Evolutionary conservation across 1,140 invertebrate species (phyloP), one percentile per base, ranked within the genome.

Genomic region (Apolygus lucorum): DNA sequence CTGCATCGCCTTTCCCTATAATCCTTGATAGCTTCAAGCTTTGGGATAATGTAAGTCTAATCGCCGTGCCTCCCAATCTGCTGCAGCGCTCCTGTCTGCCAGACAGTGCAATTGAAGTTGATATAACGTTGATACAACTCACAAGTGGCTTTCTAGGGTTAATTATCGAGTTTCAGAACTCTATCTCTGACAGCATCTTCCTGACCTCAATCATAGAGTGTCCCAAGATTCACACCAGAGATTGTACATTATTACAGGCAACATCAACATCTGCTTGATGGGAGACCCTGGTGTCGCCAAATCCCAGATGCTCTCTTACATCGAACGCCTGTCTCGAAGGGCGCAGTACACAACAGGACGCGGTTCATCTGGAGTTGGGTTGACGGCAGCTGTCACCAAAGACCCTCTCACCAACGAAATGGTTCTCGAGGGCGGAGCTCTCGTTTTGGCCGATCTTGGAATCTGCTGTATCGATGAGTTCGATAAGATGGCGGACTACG

Each of bases 381-480:
- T 99, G 11, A 99, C 98, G 1, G 97, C 98, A 2, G 94, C 96
- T 4, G 93, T 99, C 0, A 89, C 98, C 84, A 99, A 97, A 82
- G 98, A 99, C 82, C 93, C 93, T 0, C 78, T 99, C 21, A 99
- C 97, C 0, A 86, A 85, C 2, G 87, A 91, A 78, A 87, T 90
- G 77, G 63, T 73, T 1, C 67, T 74, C n/a, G 97, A 99, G 81
- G 97, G 96, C 29, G 98, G 98, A 24, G 95, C 97, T n/a, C 81
- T 99, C 1, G 97, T 99, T 13, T 78, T 99, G 62, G 97, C 97
- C 17, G 98, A 99, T 83, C 89, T 95, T 76, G 90, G 98, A 25
- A 92, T 99, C 42, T 99, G 97, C 78, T 99, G 97, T 78, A 99
- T 99, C 79, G 97, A 99, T 78, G 98, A 99, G 82, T 99, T 99